A percentile compares a stretch with the other conserved stretches of the same genome.
These are phyloP conservation scores for Auanema freiburgensis DNA, from an alignment of 2,888 invertebrate genomes.

Conservation along the genomic window DNA sequence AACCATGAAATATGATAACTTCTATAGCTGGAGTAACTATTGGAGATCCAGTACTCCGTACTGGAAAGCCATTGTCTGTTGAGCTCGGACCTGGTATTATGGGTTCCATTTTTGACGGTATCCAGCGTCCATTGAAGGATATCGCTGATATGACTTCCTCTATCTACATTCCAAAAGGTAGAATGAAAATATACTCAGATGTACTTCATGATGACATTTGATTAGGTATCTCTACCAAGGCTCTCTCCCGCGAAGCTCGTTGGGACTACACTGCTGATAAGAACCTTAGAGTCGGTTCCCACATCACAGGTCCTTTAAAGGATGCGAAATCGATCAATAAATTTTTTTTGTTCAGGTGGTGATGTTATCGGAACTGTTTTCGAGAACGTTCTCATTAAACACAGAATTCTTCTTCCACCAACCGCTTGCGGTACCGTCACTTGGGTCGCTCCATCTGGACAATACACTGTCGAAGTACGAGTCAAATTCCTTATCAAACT, in stretches of 20 bases:
- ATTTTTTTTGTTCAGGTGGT: slow-evolving; percentile 69
- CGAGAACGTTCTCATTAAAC: slow-evolving; percentile 95
- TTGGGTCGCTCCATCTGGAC: slow-evolving; percentile 88
- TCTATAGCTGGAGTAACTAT: slow-evolving; percentile 89
- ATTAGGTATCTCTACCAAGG: slow-evolving; percentile 80
- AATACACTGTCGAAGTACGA: slow-evolving; percentile 85
- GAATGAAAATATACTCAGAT: slow-evolving; percentile 65
- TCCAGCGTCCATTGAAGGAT: slow-evolving; percentile 93
- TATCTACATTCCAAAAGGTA: slow-evolving; percentile 99
- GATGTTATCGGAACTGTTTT: slow-evolving; percentile 93
- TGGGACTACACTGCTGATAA: slow-evolving; percentile 88
- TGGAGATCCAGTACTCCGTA: slow-evolving; percentile 95
- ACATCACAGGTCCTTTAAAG: slow-evolving; percentile 80
- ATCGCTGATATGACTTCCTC: slow-evolving; percentile 89
- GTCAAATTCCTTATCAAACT: no score
- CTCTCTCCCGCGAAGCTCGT: slow-evolving; percentile 76
- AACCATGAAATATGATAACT: slow-evolving; percentile 21
- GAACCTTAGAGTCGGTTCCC: slow-evolving; percentile 79
- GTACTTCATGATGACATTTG: not conserved
- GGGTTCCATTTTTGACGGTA: slow-evolving; percentile 99
- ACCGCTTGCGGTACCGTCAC: slow-evolving; percentile 93
- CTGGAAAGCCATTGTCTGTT: slow-evolving; percentile 97
- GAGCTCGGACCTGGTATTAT: slow-evolving; percentile 98
- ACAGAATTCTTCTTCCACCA: slow-evolving; percentile 91
- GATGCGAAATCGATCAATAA: not conserved